Base-by-base conservation (phyloP, 2,797 vertebrate genomes). In the Scolopax bukidnonensis region DNA sequence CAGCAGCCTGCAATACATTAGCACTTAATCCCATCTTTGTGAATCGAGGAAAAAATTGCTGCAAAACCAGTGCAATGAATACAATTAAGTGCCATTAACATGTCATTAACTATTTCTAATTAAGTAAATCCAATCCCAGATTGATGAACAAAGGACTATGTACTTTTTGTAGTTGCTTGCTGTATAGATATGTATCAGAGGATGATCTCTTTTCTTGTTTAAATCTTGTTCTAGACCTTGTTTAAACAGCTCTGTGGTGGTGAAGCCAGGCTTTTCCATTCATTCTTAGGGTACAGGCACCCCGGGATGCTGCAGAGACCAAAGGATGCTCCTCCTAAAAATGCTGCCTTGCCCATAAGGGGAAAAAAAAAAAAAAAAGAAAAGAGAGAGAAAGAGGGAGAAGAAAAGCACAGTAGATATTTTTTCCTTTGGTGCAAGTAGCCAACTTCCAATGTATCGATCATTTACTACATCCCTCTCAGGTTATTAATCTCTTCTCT, bases 1-100 rank as follows among this genome's bases (percentile, higher is more conserved):
- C 85, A 33, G 69, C 91, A 93, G 95, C 79, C 89, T 86, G 92
- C 79, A 88, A 76, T 96, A 87, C 73, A 87, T 96, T 96, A 96
- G 71, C 86, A 91, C 94, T 95, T 95, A 90, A 91, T 92, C 90
- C 84, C 84, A 36, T 96, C 93, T 83, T 92, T 83, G 85, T 82
- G 81, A 93, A 93, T 80, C 6, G 11, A 89, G 78, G 69, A 51
- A 70, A 85, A 80, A 65, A 36, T 50, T 13, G 1, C 83, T 36
- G 78, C 81, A 83, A 84, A 93, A 83, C 68, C 75, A 86, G 84
- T 53, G 90, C 71, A 90, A 60, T 89, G 84, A 93, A 96, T 95
- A 92, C 81, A 68, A 70, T 94, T 93, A 92, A 80, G 81, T 54
- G 9, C 27, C 14, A 90, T 95, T 93, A 93, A 83, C 81, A 78